Evolutionary conservation across 2,888 invertebrate genomes (phyloP).

Genomic region (Oegoconia quadripuncta): DNA sequence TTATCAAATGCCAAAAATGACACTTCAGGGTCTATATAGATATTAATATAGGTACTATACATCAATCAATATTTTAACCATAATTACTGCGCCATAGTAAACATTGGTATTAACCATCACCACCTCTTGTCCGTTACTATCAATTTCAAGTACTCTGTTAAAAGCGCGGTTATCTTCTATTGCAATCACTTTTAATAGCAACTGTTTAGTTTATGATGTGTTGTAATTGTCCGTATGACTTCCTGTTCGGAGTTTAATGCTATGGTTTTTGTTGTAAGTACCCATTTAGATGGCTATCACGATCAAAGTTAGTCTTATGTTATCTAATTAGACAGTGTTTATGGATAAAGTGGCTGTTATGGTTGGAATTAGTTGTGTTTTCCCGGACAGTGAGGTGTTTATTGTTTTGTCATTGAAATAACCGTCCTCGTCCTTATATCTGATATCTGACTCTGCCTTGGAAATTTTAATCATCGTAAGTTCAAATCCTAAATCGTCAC

Average conservation of each 20-base stretch:
- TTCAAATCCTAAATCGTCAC: too few species aligned
- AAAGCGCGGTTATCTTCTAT: neutral
- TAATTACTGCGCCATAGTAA: neutral
- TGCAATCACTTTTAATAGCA: neutral
- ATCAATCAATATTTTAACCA: neutral
- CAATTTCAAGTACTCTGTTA: neutral
- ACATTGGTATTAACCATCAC: neutral
- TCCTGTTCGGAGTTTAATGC: neutral
- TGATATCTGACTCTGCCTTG: too few species aligned
- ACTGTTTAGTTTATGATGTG: conserved; percentile 2
- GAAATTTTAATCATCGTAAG: too few species aligned
- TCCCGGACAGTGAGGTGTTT: neutral
- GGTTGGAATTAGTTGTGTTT: neutral
- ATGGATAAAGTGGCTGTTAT: neutral
- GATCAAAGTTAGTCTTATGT: neutral
- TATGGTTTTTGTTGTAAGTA: neutral
- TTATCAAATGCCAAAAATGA: too few species aligned
- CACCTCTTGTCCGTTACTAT: neutral
- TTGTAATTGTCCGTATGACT: neutral
- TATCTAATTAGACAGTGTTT: neutral
- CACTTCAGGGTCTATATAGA: too few species aligned
- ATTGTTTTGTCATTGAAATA: too few species aligned
- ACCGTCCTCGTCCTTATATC: too few species aligned
- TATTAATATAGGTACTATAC: too few species aligned
- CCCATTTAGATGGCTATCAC: neutral